These are phyloP conservation scores for Latrodectus elegans DNA, from an alignment of 2,888 invertebrate species.

Conservation along the genomic window DNA sequence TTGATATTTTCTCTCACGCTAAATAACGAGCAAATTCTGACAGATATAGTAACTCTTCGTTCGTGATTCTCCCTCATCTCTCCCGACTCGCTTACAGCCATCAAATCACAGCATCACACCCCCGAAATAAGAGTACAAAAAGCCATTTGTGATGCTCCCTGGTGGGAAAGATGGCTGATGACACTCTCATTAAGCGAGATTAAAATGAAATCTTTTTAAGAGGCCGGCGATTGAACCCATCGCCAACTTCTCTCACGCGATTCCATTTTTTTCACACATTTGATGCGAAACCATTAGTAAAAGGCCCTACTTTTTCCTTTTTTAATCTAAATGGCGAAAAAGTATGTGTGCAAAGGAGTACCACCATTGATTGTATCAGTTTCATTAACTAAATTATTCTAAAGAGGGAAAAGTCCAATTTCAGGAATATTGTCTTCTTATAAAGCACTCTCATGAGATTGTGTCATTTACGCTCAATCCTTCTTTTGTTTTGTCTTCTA, in stretches of 20 bases:
- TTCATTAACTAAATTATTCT: slow-evolving; percentile 64
- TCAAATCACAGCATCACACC: slow-evolving; percentile 59
- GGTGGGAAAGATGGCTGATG: slow-evolving; percentile 20
- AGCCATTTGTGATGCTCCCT: slow-evolving; percentile 60
- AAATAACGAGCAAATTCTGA: slow-evolving; percentile 1
- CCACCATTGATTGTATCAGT: slow-evolving; percentile 63
- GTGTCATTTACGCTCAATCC: slow-evolving; percentile 17
- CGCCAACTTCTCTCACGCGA: neutral
- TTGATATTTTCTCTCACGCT: neutral
- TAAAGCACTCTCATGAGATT: slow-evolving; percentile 2
- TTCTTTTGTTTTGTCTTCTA: neutral
- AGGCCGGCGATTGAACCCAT: slow-evolving; percentile 2
- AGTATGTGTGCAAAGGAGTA: neutral
- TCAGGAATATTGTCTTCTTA: slow-evolving; percentile 39
- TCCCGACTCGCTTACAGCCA: slow-evolving; percentile 23
- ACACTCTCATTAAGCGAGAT: slow-evolving; percentile 66
- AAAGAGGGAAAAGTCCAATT: slow-evolving; percentile 47
- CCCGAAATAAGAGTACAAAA: slow-evolving; percentile 64
- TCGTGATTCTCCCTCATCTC: slow-evolving; percentile 26
- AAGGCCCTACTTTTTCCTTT: neutral
- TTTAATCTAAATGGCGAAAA: slow-evolving; percentile 1
- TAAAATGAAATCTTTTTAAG: slow-evolving; percentile 66
- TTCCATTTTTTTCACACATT: slow-evolving; percentile 29
- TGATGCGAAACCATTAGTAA: slow-evolving; percentile 62
- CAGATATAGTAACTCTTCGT: neutral